Evolutionary conservation across 1,140 invertebrate genomes (phyloP), one percentile per base, ranked within the genome.

Genomic region (Apocrypta bakeri): DNA sequence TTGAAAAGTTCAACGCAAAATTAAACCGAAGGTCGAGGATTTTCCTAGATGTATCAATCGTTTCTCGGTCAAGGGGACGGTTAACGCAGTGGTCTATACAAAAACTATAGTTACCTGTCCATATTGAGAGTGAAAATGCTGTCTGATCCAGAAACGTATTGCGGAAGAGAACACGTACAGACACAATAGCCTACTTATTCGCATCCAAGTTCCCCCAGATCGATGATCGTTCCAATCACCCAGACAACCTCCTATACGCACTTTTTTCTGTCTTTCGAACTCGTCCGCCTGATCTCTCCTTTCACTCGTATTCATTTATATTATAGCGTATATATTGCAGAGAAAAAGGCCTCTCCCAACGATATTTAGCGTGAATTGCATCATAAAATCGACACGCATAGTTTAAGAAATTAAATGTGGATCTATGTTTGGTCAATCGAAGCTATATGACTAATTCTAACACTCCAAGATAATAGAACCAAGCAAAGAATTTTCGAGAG

Each of bases 201-300:
- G 64, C 37, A 31, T 37, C 27, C n/a, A 73, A 73, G 27, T 73
- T 48, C 71, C 33, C 40, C 11, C 25, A 73, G 71, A 61, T 7
- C 48, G 42, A 75, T 66, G 56, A 77, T 64, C 61, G 29, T n/a
- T 24, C 29, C 4, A 25, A 56, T 56, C 48, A 56, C 21, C 48
- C 48, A 56, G 48, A 56, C 48, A 6, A 12, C 40, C 40, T 42
- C 21, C 14, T 48, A 3, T 9, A 75, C 27, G 24, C 25, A 37
- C 27, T 40, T n/a, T 33, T 17, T 66, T 40, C 29, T 27, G 31
- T 66, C 33, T 11, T 21, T 25, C 21, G 21, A n/a, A 37, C 17
- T 48, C 64, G 21, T 64, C 25, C 63, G 33, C 37, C 1, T 79
- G 64, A 69, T 79, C 64, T 79, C 64, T 79, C 76, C 76, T 79